Evolutionary conservation across 2,888 invertebrate species (phyloP).

Genomic region (Drosophila multiciliata): DNA sequence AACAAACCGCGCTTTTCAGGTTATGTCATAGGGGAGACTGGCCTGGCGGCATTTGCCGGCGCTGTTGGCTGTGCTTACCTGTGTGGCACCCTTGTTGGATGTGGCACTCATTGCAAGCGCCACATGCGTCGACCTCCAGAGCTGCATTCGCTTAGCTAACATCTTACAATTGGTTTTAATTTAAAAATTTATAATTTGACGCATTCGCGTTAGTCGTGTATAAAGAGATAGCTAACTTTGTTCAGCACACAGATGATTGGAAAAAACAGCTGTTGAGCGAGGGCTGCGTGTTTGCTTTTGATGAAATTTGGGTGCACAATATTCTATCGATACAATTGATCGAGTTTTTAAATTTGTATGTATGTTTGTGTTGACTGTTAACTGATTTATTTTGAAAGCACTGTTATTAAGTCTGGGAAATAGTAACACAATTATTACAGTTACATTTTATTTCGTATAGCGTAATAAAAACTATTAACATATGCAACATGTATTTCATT

Average conservation of each 20-base stretch:
- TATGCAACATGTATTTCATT: not conserved
- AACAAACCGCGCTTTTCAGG: constrained; percentile 69
- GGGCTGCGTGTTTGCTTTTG: constrained; percentile 21
- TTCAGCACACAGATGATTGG: constrained; percentile 31
- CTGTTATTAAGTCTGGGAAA: not conserved
- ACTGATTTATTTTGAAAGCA: not conserved
- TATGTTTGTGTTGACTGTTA: not conserved
- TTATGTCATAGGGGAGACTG: constrained; percentile 74
- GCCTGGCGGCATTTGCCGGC: constrained; percentile 20
- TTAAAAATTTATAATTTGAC: constrained; percentile 43
- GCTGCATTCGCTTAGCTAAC: constrained; percentile 71
- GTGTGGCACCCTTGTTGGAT: constrained; percentile 45
- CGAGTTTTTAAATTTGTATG: not conserved
- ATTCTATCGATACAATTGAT: constrained; percentile 10
- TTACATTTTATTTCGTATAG: not conserved
- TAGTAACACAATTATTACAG: not conserved
- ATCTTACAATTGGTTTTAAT: constrained; percentile 58
- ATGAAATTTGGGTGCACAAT: not conserved
- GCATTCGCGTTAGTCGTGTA: constrained; percentile 34
- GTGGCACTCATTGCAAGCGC: constrained; percentile 43
- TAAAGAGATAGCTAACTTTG: constrained; percentile 40
- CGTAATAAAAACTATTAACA: not conserved
- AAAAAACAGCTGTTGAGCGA: constrained; percentile 37
- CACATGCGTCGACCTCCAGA: constrained; percentile 63
- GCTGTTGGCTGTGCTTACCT: constrained; percentile 55